Conservation (phyloP, 2,113 vertebrate species). For the Trogon melanurus region DNA sequence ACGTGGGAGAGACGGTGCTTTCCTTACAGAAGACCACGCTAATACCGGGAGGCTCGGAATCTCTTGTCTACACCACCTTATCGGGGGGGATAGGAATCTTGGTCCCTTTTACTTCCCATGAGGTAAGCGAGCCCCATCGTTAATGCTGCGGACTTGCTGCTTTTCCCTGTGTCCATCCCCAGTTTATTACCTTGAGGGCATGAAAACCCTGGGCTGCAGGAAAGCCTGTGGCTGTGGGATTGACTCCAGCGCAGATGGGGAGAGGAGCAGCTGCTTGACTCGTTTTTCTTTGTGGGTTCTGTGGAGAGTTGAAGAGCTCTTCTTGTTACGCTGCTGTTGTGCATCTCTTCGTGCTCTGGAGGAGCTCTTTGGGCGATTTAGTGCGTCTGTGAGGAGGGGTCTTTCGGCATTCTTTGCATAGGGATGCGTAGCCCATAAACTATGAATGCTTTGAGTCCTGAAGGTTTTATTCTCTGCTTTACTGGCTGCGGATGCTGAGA, state of each 20-base stretch:
- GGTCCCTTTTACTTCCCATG: constrained; percentile 97
- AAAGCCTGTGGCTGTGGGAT: background rate
- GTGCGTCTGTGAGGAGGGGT: background rate
- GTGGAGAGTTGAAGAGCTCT: background rate
- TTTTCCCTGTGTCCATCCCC: background rate
- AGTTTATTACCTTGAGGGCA: background rate
- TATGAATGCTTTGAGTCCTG: background rate
- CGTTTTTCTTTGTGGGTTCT: rapidly evolving
- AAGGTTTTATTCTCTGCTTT: background rate
- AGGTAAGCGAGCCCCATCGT: constrained; percentile 74
- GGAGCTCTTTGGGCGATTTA: background rate
- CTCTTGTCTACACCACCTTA: constrained; percentile 95
- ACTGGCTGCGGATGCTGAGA: background rate
- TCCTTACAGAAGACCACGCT: constrained; percentile 97
- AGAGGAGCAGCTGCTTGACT: background rate
- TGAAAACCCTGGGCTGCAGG: background rate
- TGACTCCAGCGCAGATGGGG: background rate
- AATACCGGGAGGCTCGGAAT: constrained; percentile 96
- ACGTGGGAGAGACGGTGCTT: constrained; percentile 93
- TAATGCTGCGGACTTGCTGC: background rate
- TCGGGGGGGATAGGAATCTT: constrained; percentile 96
- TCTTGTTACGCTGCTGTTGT: background rate
- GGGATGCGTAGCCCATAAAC: too few species aligned
- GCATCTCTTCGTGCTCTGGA: background rate
- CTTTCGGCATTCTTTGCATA: background rate